Conservation (phyloP, 2,888 invertebrate species). For the Notodonta ziczac region DNA sequence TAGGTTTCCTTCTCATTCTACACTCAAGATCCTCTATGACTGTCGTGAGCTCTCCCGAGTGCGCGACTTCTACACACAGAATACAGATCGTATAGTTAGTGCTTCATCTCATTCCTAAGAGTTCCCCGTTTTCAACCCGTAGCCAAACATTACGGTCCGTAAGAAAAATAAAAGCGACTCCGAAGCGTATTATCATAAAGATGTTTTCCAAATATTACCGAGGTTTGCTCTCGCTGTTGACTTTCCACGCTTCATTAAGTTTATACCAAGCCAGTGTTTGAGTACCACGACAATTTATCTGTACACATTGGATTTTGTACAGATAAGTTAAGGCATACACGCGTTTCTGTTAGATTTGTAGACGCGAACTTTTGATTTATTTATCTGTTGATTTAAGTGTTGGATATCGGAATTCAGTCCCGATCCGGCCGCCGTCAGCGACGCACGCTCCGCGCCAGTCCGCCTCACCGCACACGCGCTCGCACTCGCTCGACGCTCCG, state of each 20-base stretch:
- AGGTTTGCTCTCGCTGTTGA: constrained; percentile 57
- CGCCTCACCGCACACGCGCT: no score
- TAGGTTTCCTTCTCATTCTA: no score
- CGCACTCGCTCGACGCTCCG: no score
- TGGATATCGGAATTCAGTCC: not conserved
- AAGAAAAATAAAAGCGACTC: constrained; percentile 51
- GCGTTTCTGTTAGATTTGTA: not conserved
- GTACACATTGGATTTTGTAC: constrained; percentile 37
- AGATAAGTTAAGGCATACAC: not conserved
- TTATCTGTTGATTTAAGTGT: not conserved
- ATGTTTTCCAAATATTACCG: constrained; percentile 59
- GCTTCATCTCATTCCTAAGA: constrained; percentile 27
- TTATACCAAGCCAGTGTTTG: constrained; percentile 62
- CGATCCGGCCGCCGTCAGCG: no score
- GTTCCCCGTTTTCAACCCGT: constrained; percentile 28
- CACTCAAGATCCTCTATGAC: no score
- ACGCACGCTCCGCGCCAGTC: no score
- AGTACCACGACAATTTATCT: constrained; percentile 42
- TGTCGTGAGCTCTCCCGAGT: constrained; percentile 13
- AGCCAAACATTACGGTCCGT: constrained; percentile 32
- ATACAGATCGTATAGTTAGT: constrained; percentile 28
- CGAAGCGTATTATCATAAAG: constrained; percentile 51
- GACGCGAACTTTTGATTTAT: not conserved
- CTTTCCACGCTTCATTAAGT: constrained; percentile 69
- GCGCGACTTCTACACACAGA: constrained; percentile 26